Evolutionary conservation across 1,140 invertebrate species (phyloP).

Genomic region (Diorhabda carinulata): DNA sequence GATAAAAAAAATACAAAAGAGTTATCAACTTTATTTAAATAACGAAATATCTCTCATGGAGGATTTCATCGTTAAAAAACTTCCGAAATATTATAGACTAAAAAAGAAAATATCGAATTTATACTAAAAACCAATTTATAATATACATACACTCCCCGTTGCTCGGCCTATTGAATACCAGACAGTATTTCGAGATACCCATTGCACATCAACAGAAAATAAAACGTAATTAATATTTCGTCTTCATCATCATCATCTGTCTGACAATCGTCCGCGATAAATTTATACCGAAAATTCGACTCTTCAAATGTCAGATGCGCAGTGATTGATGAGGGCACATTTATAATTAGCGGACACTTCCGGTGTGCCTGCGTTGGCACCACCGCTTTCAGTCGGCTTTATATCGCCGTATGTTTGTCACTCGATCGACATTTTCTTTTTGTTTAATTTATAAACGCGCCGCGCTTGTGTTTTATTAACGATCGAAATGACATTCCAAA

Average conservation of each 20-base stretch:
- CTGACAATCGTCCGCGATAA: slow-evolving; percentile 11
- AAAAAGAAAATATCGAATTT: too few relatives aligned
- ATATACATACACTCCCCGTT: too few relatives aligned
- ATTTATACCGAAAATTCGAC: slow-evolving; percentile 25
- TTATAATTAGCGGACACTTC: slow-evolving; percentile 49
- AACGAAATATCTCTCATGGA: too few relatives aligned
- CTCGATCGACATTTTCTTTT: slow-evolving; percentile 23
- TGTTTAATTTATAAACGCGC: too few relatives aligned
- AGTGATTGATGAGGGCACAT: slow-evolving; percentile 46
- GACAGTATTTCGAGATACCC: not conserved
- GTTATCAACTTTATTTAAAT: too few relatives aligned
- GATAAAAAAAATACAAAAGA: too few relatives aligned
- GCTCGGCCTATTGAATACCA: too few relatives aligned
- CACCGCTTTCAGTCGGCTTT: slow-evolving; percentile 31
- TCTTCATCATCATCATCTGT: slow-evolving; percentile 17
- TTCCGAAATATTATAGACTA: too few relatives aligned
- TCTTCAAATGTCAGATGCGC: slow-evolving; percentile 32
- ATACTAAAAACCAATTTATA: too few relatives aligned
- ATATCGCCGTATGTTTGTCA: slow-evolving; percentile 43
- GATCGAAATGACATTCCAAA: too few relatives aligned
- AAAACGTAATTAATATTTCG: slow-evolving; percentile 27
- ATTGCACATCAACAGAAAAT: not conserved
- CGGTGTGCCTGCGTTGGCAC: slow-evolving; percentile 46
- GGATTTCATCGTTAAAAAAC: too few relatives aligned
- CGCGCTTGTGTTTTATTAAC: too few relatives aligned